Conservation (phyloP, 2,797 vertebrate genomes). For the Mormyrops boulengeri region DNA sequence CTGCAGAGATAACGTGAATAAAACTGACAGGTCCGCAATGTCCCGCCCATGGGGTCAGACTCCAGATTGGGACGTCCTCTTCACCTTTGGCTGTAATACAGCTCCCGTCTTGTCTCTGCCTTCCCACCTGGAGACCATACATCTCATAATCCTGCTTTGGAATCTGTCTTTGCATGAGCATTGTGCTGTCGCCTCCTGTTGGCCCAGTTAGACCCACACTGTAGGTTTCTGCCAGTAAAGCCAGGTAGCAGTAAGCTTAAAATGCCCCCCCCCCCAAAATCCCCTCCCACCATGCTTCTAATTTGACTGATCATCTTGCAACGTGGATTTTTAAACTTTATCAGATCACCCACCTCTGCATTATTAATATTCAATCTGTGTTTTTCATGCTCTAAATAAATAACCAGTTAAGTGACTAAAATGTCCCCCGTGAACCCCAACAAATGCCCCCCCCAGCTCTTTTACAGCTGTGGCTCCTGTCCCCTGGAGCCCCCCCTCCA, state of each 20-base stretch:
- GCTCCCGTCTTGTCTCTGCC: neutral
- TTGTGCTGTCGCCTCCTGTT: neutral
- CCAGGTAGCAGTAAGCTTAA: neutral
- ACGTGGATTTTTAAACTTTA: neutral
- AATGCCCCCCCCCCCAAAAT: neutral
- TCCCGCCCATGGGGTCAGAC: neutral
- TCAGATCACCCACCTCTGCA: slow-evolving; percentile 8
- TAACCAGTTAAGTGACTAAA: neutral
- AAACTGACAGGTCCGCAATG: neutral
- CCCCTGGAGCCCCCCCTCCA: neutral
- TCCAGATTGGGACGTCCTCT: neutral
- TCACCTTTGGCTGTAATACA: neutral
- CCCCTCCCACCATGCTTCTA: neutral
- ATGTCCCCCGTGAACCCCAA: neutral
- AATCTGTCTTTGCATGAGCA: neutral
- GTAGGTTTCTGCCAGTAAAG: neutral
- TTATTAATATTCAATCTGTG: neutral
- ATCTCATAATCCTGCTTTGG: neutral
- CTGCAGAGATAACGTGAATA: neutral
- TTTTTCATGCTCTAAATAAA: neutral
- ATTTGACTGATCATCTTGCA: neutral
- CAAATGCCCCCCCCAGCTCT: neutral
- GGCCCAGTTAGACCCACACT: neutral
- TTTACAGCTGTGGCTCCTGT: neutral
- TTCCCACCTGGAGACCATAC: neutral